Base-by-base conservation (phyloP, 2,113 vertebrate species). In the Laticauda laticaudata region DNA sequence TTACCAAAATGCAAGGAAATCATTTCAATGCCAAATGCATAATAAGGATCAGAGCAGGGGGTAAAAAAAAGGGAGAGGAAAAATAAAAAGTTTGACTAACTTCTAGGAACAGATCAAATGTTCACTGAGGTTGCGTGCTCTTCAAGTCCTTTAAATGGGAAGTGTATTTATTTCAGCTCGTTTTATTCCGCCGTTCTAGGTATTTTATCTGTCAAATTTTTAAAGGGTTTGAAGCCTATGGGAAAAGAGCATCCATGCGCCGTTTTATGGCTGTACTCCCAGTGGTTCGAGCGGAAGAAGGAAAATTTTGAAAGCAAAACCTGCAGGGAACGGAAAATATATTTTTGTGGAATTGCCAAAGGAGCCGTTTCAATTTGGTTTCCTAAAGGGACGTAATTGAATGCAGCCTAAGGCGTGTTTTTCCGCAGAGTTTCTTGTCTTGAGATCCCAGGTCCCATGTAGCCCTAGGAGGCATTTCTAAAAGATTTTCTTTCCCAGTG, bases 141-240 rank as follows among this genome's bases (percentile, higher is more conserved):
- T 92, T 96, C 90, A 75, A 0, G 0, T 0, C 91, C 95, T 96
- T 96, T 8, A 89, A 95, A 93, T 91, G 23, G 8, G 20, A 43
- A 43, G 53, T 87, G 43, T 59, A 87, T 89, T 95, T 88, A 95
- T 90, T 95, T 96, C 92, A 93, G 89, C 96, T 86, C 93, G 54
- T 91, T 94, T 94, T 93, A 89, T 48, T 86, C 43, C 24, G 15
- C 48, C 7, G 61, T 88, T 92, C 91, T 39, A 92, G 92, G 91
- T 55, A 93, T n/a, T 90, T 64, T 86, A 90, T 81, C 91, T 55
- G 9, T 57, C 39, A 92, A 95, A 95, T 94, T 90, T 91, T 95
- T 3, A 95, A 92, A 57, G 59, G 39, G n/a, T 81, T 69, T 87
- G 91, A 91, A 91, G 87, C 86, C 86, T 43, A 87, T 3, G 29